phyloP scores from a whole-genome alignment of 2,797 vertebrate species.

The Galaxias olidus region DNA sequence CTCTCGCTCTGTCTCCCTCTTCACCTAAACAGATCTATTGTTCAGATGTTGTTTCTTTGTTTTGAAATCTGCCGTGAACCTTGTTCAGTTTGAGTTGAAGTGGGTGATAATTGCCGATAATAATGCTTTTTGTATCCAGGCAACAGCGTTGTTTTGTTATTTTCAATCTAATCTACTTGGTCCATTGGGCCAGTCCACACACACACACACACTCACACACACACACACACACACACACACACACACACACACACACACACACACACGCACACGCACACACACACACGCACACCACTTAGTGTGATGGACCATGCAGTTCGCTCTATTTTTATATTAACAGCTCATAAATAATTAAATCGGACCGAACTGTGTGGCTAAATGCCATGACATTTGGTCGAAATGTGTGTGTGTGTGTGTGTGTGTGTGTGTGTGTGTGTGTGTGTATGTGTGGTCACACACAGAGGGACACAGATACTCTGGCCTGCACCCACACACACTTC shows the following conservation, averaged over 20 bases:
- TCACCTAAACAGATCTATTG: background rate
- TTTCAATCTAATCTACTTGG: constrained; percentile 65
- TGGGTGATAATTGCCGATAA: constrained; percentile 76
- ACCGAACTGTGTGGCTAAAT: constrained; percentile 64
- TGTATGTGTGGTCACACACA: background rate
- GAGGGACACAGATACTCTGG: background rate
- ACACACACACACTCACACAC: constrained; percentile 19
- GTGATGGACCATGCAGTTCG: constrained; percentile 36
- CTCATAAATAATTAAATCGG: constrained; percentile 72
- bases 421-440: background rate
- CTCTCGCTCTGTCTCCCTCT: background rate
- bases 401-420: background rate
- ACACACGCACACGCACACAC: constrained; percentile 14
- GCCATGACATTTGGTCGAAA: constrained; percentile 72
- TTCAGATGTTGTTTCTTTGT: constrained; percentile 47
- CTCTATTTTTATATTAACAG: constrained; percentile 33
- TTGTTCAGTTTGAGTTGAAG: constrained; percentile 67
- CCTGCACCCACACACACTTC: constrained; percentile 27
- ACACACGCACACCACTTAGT: constrained; percentile 10
- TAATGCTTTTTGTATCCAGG: constrained; percentile 84
- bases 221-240: constrained; percentile 15
- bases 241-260: constrained; percentile 18
- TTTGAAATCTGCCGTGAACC: constrained; percentile 63
- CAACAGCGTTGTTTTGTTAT: constrained; percentile 68
- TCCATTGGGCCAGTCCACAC: constrained; percentile 52